These are phyloP conservation scores for Pseudomyrmex pallidus DNA, from an alignment of 1,140 invertebrate genomes.

Conservation along the genomic window DNA sequence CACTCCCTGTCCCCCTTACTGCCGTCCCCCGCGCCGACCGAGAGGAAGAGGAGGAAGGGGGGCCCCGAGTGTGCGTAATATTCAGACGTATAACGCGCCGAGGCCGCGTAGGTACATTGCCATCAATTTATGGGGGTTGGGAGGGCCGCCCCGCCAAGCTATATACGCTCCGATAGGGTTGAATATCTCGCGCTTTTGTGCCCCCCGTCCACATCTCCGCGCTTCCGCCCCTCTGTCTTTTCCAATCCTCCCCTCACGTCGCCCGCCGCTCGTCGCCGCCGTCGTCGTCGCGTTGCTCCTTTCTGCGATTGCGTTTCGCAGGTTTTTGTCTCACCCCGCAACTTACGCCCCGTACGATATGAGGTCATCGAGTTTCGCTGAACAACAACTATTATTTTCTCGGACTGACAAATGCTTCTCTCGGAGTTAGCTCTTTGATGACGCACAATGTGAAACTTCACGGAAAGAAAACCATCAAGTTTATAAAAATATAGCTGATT, in stretches of 20 bases:
- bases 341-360: constrained; percentile 5
- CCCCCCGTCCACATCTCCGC: constrained; percentile 73
- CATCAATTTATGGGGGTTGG: constrained; percentile 81
- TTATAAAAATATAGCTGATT: constrained; percentile 1
- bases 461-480: neutral
- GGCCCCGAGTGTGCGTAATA: constrained; percentile 80
- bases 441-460: neutral
- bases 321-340: constrained; percentile 25
- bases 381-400: constrained; percentile 21
- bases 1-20: neutral
- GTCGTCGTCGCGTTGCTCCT: constrained; percentile 35
- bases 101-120: constrained; percentile 80
- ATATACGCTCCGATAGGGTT: constrained; percentile 79
- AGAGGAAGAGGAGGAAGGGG: neutral
- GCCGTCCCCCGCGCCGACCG: constrained; percentile 9
- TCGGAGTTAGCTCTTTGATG: constrained; percentile 5
- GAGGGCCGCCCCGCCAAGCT: constrained; percentile 74
- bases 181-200: constrained; percentile 80
- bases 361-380: constrained; percentile 13
- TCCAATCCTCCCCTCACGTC: constrained; percentile 46
- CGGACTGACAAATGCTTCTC: neutral
- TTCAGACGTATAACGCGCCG: constrained; percentile 81
- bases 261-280: neutral
- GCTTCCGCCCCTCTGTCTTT: constrained; percentile 62
- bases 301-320: constrained; percentile 48